Base-by-base conservation (phyloP, 2,888 invertebrate genomes). In the Agrochola lota region DNA sequence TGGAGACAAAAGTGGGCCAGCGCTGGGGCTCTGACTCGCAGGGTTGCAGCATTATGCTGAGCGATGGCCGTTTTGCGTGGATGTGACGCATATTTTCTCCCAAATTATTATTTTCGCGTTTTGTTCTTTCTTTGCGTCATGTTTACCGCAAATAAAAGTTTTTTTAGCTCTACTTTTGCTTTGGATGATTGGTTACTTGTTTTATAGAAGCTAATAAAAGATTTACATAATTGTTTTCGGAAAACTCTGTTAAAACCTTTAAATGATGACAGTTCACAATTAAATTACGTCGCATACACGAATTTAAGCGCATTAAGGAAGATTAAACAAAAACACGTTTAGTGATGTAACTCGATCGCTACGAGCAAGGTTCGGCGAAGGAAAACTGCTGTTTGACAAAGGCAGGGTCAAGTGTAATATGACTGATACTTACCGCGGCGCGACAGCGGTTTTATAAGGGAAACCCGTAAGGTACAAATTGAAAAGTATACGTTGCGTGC, bases 321-420 rank as follows among this genome's bases (percentile, higher is more conserved):
- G 46, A 75, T 55, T 59, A 74, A 71, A 87, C 67, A 74, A 75
- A 81, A 81, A 75, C 85, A 75, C 78, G 84, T 69, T 74, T 77
- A 78, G 72, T 87, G 89, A 87, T 84, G 87, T 85, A 87, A 87
- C 73, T 68, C 59, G 70, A 88, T 85, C 77, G 35, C 35, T 69
- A 77, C 62, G 60, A 75, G 81, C 81, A 73, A 89, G 87, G 87
- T 81, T 80, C 62, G 59, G 30, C 72, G 78, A 81, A 87, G 87
- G 89, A 81, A 85, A 89, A 85, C 89, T 78, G 66, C 86, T 77
- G 71, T 78, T 78, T 80, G 80, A 79, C 87, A 87, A 86, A 78
- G 72, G 80, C 76, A 72, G 78, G 89, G 85, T 84, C 87, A 87
- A 83, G 81, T 82, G 83, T 84, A 76, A 71, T 71, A 63, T 75